Percentiles rank a stretch among this genome's conserved stretches.
Conservation (phyloP, 2,888 invertebrate genomes). For the Leptopilina drosophilae region DNA sequence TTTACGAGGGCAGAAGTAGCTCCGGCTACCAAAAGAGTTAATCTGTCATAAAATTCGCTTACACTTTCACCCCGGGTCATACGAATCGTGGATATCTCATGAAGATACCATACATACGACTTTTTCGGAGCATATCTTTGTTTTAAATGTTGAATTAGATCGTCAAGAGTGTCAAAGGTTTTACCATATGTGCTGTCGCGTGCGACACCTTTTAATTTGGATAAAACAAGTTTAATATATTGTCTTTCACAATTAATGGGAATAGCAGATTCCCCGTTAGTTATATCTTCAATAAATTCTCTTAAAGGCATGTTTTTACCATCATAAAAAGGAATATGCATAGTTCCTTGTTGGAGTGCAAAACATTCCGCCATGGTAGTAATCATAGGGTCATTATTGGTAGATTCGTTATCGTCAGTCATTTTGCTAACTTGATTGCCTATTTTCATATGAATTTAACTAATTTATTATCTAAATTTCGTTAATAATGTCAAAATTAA, state of each 20-base stretch:
- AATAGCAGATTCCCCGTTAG: no score
- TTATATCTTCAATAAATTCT: slow-evolving; percentile 38
- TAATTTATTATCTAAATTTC: no score
- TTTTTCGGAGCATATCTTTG: background rate
- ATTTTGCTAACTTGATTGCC: no score
- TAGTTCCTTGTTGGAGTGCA: slow-evolving; percentile 40
- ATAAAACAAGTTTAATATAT: background rate
- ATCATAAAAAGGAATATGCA: background rate
- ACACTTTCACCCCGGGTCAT: slow-evolving; percentile 38
- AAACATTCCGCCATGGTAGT: slow-evolving; percentile 45
- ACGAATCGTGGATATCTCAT: slow-evolving; percentile 41
- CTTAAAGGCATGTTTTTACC: slow-evolving; percentile 42
- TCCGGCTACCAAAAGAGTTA: background rate
- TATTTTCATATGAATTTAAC: no score
- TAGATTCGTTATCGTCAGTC: background rate
- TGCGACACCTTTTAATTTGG: no score
- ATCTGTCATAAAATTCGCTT: background rate
- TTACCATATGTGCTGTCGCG: no score
- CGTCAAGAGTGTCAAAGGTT: no score
- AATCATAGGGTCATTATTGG: slow-evolving; percentile 36
- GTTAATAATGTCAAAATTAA: no score
- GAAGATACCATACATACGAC: background rate
- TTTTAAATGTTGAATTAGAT: background rate
- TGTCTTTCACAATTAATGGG: no score
- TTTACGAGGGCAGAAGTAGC: background rate